These are phyloP conservation scores for Antennarius maculatus DNA, from an alignment of 2,797 vertebrate species.

Conservation along the genomic window DNA sequence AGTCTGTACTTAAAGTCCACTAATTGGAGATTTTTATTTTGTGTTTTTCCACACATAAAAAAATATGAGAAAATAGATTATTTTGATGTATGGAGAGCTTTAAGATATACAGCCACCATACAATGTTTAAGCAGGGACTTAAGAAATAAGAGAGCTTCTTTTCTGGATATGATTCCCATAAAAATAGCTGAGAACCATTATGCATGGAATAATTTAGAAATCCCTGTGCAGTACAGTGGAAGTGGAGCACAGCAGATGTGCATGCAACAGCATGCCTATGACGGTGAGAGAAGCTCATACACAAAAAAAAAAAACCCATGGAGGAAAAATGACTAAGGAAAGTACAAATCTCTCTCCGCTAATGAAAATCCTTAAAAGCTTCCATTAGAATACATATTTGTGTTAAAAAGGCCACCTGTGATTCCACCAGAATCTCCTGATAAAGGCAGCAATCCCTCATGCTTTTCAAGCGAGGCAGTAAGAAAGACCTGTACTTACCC, in stretches of 20 bases:
- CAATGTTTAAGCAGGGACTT: not conserved
- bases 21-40: not conserved
- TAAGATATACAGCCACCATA: not conserved
- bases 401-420: constrained; percentile 1
- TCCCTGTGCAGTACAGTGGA: not conserved
- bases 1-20: not conserved
- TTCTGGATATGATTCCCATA: not conserved
- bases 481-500: not conserved
- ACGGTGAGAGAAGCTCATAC: not conserved
- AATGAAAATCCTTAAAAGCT: constrained; percentile 18
- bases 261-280: constrained; percentile 14
- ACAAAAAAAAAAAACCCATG: not conserved
- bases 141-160: too few species aligned
- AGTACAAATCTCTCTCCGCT: constrained; percentile 15
- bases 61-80: not conserved
- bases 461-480: not conserved
- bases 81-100: not conserved
- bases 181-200: not conserved
- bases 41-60: not conserved
- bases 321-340: not conserved
- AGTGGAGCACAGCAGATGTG: not conserved
- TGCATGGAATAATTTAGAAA: not conserved
- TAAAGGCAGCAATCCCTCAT: not conserved
- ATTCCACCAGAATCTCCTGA: not conserved
- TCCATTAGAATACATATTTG: constrained; percentile 1